Conservation (phyloP, 1,140 invertebrate species). For the Drosophila azteca region DNA sequence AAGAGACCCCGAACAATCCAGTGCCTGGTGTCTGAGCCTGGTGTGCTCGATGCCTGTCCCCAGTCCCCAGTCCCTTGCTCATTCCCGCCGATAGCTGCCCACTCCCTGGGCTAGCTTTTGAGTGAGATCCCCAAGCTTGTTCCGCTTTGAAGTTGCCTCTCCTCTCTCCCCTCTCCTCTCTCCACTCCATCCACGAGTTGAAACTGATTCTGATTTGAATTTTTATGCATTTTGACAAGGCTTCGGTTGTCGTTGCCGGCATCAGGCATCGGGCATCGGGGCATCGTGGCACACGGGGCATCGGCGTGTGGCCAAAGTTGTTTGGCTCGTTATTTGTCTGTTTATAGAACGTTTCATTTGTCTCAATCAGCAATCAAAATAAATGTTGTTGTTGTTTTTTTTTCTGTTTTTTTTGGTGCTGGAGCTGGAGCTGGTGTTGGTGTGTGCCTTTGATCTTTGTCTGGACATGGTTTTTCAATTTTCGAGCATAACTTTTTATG, state of each 20-base stretch:
- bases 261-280: conserved; percentile 3
- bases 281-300: neutral
- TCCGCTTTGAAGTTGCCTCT: conserved; percentile 64
- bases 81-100: conserved; percentile 4
- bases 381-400: conserved; percentile 39
- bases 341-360: conserved; percentile 77
- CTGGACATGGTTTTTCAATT: conserved; percentile 77
- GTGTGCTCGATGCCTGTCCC: no score
- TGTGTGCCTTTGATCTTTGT: conserved; percentile 48
- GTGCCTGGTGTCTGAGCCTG: no score
- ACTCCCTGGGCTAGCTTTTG: conserved; percentile 28
- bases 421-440: neutral
- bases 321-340: conserved; percentile 51
- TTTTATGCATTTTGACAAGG: conserved; percentile 78
- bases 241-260: conserved; percentile 32
- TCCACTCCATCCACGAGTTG: no score
- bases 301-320: conserved; percentile 59
- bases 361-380: conserved; percentile 73
- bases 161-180: neutral
- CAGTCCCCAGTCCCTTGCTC: neutral
- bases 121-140: conserved; percentile 30
- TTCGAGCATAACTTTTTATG: conserved; percentile 74
- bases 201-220: conserved; percentile 66
- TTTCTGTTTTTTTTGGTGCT: conserved; percentile 2
- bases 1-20: neutral